A percentile compares a stretch with the other conserved stretches of the same genome.
phyloP scores from a whole-genome alignment of 2,113 vertebrate species.

The Cinclus cinclus region DNA sequence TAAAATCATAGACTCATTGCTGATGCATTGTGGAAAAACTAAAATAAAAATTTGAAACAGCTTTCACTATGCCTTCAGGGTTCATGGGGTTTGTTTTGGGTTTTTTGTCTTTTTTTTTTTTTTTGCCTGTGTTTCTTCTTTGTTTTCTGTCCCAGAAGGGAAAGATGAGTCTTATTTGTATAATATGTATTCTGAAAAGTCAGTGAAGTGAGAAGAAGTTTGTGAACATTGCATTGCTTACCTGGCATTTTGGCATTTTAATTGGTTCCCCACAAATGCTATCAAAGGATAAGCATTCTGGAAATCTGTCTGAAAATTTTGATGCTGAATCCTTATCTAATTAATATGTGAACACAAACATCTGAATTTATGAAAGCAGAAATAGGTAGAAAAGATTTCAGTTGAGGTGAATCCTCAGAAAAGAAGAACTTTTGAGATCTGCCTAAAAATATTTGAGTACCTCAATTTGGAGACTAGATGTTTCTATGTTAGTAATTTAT shows the following conservation, averaged over 20 bases:
- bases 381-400: background rate
- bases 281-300: background rate
- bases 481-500: background rate
- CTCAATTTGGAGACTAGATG: background rate
- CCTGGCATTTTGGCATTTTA: background rate
- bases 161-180: background rate
- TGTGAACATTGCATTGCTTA: background rate
- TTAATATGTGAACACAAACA: background rate
- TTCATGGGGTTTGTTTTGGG: background rate
- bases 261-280: background rate
- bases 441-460: background rate
- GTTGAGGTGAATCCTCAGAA: background rate
- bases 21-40: background rate
- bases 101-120: background rate
- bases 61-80: background rate
- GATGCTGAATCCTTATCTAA: background rate
- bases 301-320: background rate
- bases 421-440: background rate
- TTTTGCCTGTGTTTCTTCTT: background rate
- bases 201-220: background rate
- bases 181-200: background rate
- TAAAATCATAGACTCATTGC: background rate
- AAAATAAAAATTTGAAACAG: background rate
- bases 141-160: background rate
- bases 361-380: background rate